phyloP scores from a whole-genome alignment of 1,140 invertebrate species.

The Latrodectus geometricus region DNA sequence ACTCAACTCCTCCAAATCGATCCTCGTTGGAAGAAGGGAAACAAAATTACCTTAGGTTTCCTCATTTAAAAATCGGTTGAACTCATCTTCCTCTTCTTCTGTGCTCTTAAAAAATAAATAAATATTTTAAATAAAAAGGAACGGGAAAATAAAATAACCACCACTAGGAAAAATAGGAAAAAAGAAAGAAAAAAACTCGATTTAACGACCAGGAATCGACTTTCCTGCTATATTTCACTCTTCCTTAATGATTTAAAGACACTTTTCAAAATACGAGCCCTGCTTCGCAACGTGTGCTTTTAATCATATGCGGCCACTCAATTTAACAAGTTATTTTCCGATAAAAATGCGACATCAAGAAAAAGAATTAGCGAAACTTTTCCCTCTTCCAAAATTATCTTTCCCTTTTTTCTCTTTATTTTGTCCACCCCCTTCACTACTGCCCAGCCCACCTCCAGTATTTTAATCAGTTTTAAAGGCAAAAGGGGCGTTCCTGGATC shows the following conservation, averaged over 20 bases:
- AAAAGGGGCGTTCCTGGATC: conserved; percentile 51
- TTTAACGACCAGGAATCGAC: conserved; percentile 49
- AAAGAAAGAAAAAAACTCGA: conserved; percentile 32
- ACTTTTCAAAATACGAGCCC: conserved; percentile 18
- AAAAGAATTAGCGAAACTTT: conserved; percentile 56
- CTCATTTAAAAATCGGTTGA: conserved; percentile 15
- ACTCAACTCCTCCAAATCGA: neutral
- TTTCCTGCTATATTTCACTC: conserved; percentile 55
- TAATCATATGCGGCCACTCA: conserved; percentile 58
- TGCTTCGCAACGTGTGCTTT: conserved; percentile 21
- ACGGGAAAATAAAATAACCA: neutral
- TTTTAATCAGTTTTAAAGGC: conserved; percentile 60
- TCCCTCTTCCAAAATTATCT: conserved; percentile 30
- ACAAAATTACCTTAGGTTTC: conserved; percentile 9
- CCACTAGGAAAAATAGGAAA: neutral
- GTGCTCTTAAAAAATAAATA: neutral
- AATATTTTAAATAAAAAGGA: neutral
- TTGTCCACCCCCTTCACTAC: neutral
- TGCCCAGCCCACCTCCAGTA: neutral
- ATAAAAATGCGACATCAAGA: conserved; percentile 52
- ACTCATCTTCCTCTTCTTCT: neutral
- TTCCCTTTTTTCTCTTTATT: conserved; percentile 28
- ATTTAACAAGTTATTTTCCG: conserved; percentile 60
- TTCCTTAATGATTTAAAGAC: conserved; percentile 58
- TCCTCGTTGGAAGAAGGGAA: neutral